Conservation (phyloP, 2,888 invertebrate species). For the Limnephilus rhombicus region DNA sequence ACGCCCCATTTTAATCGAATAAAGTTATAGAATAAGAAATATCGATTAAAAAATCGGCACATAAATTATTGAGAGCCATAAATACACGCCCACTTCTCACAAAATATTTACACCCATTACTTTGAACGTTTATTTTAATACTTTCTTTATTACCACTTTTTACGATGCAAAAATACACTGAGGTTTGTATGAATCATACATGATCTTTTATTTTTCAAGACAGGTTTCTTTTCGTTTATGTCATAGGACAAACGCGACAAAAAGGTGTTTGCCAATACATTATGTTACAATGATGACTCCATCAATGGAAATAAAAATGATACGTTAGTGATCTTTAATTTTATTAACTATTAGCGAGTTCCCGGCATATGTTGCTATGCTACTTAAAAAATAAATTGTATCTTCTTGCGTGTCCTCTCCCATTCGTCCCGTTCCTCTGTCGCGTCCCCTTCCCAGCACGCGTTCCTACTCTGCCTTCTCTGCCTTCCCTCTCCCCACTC, state of each 20-base stretch:
- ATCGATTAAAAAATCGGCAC: neutral
- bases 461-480: too few relatives aligned
- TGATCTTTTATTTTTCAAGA: neutral
- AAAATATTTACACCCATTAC: neutral
- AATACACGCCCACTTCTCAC: too few relatives aligned
- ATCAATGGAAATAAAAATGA: conserved; percentile 27
- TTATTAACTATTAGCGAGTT: neutral
- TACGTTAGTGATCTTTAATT: conserved; percentile 8
- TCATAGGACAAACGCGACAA: neutral
- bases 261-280: neutral
- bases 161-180: neutral
- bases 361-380: too few relatives aligned
- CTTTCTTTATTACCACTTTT: neutral
- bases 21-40: neutral
- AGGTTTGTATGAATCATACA: neutral
- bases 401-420: too few relatives aligned
- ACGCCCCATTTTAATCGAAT: neutral
- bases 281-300: neutral
- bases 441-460: too few relatives aligned
- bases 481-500: too few relatives aligned
- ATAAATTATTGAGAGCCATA: too few relatives aligned
- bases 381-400: too few relatives aligned
- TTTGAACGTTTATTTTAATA: neutral
- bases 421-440: too few relatives aligned
- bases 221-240: neutral